Evolutionary conservation across 1,140 invertebrate genomes (phyloP).

Genomic region (Phenacoccus solenopsis): DNA sequence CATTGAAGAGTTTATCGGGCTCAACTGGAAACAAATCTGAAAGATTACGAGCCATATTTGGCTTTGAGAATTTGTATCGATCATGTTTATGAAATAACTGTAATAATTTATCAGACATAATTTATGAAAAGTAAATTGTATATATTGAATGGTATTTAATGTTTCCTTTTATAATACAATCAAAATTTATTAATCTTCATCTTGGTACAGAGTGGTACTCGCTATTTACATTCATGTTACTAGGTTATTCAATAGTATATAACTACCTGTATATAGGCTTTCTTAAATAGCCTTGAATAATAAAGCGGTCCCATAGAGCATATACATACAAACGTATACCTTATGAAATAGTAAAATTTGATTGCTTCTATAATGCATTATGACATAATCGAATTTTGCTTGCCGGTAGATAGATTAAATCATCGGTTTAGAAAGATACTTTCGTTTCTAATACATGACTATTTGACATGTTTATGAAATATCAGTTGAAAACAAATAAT

Average conservation of each 20-base stretch:
- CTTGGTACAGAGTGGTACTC: neutral
- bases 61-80: conserved; percentile 8
- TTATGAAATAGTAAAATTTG: too few species aligned
- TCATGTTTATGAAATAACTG: conserved; percentile 10
- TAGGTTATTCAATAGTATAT: neutral
- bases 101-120: conserved; percentile 16
- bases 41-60: neutral
- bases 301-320: too few species aligned
- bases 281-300: too few species aligned
- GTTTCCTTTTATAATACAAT: neutral
- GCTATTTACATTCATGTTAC: neutral
- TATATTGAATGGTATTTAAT: neutral
- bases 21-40: conserved; percentile 1
- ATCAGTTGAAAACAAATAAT: too few species aligned
- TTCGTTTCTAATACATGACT: too few species aligned
- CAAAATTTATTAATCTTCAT: neutral
- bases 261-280: too few species aligned
- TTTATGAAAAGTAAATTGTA: neutral
- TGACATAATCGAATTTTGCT: too few species aligned
- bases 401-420: too few species aligned
- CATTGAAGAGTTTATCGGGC: neutral
- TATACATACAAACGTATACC: too few species aligned
- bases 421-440: too few species aligned
- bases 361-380: too few species aligned
- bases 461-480: too few species aligned